Base-by-base conservation (phyloP, 2,888 invertebrate species). In the Caenorhabditis wallacei region DNA sequence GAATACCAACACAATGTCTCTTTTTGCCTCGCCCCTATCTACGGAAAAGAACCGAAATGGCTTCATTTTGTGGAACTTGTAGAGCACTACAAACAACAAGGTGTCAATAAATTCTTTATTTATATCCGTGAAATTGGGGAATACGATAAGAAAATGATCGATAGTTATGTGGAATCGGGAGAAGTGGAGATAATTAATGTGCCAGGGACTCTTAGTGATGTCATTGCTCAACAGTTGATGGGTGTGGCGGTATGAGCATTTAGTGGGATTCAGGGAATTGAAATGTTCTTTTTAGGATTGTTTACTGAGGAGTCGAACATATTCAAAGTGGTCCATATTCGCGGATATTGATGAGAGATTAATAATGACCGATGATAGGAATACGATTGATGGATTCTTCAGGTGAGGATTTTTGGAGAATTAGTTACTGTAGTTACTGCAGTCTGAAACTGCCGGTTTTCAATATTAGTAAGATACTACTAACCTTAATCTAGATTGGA, bases 81-180 rank as follows among this genome's bases (percentile, higher is more conserved):
- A 13, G 83, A 83, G 54, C 83, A 83, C 46, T 83, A 83, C 69
- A 83, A 83, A 51, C 69, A 80, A 7, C 83, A 83, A 51, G 79
- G 79, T 0, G 66, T 83, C 70, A 56, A 22, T 11, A 56, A 75
- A 16, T 83, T 83, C 22, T 80, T 80, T 46, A 35, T 83, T 18
- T 83, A 83, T 46, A 75, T 80, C 16, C 40, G 75, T n/a, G 57
- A 74, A 48, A 80, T 80, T 16, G 40, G 40, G 1, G 83, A 83
- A 1, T 83, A 83, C 51, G 83, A 83, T 18, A 22, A 35, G 24
- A 69, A 70, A 37, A 30, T 80, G 35, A 48, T 83, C 4, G 51
- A 69, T n/a, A 79, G 75, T 53, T 83, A 83, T 48, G 83, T 78
- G 64, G 22, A 53, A 4, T 43, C 43, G 22, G 83, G 79, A 40